Base-by-base conservation (phyloP, 30 jellyfish, hydroid and myxozoan genomes). In the Cassiopea xamachana region DNA sequence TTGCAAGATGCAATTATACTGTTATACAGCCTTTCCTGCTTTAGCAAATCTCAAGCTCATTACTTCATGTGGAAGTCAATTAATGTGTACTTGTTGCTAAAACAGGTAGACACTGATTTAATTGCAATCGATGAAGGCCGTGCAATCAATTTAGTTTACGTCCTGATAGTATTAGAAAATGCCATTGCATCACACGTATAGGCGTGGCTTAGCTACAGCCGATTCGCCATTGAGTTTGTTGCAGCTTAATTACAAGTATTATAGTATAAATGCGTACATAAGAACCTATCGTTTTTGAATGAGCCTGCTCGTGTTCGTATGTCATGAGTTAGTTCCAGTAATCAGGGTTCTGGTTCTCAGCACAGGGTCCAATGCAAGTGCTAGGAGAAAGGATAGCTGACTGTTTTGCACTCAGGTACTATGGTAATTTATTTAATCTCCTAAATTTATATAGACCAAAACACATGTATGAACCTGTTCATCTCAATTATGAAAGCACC, bases 1-100 rank as follows among this genome's bases (percentile, higher is more conserved):
- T 27, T 27, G 39, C 39, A 27, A 27, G 39, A 27, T 27, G 39
- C 39, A 27, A 27, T 27, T 27, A 27, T 27, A 27, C 39, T 71
- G 55, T 15, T 71, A 71, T 2, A 2, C 51, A 71, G 80, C 39
- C 80, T 71, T 71, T 71, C 80, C 80, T 71, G 80, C 80, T 39
- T 18, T 12, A 27, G 55, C 16, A 12, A 43, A 18, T 51, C 55
- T 4, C 19, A 71, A 71, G 80, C 80, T 19, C 39, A 71, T 71
- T 43, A 71, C 27, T 71, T 39, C 18, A 71, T 17, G 15, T 71
- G n/a, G 55, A 9, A 71, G 50, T 8, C 80, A 71, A 71, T 71
- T 10, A 43, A 2, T 1, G 55, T 19, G 7, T 71, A 8, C 4
- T 43, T 71, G 80, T 71, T 19, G 55, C 80, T 71, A 43, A 43